Conservation (phyloP, 1,140 invertebrate genomes). For the Spodoptera frugiperda region DNA sequence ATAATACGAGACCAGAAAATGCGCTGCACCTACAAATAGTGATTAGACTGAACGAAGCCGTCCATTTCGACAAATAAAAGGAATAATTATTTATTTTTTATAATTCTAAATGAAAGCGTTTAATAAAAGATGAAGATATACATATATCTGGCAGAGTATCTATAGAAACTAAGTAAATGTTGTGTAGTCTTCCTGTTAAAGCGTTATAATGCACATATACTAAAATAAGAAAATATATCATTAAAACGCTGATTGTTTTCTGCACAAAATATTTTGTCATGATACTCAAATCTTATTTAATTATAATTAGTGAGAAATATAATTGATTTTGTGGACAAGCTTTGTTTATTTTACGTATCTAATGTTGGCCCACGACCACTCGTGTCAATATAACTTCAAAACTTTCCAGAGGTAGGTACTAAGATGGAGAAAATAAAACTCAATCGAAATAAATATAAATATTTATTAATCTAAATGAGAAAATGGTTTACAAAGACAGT, state of each 20-base stretch:
- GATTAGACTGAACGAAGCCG: constrained; percentile 55
- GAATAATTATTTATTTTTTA: constrained; percentile 51
- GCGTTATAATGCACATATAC: constrained; percentile 48
- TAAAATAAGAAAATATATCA: constrained; percentile 31
- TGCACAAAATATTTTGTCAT: constrained; percentile 50
- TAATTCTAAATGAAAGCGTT: constrained; percentile 40
- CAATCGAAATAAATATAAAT: not conserved
- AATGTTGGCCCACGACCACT: no score
- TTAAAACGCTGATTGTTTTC: constrained; percentile 48
- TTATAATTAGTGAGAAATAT: constrained; percentile 19
- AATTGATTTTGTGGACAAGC: not conserved
- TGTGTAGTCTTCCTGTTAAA: constrained; percentile 59
- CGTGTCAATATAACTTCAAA: no score
- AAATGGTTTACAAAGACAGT: not conserved
- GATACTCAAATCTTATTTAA: constrained; percentile 43
- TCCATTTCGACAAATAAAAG: constrained; percentile 44
- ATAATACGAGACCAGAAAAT: no score
- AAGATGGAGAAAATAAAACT: not conserved
- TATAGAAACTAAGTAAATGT: constrained; percentile 36
- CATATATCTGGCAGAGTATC: constrained; percentile 13
- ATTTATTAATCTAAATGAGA: constrained; percentile 30
- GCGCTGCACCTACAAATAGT: not conserved
- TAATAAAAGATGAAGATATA: constrained; percentile 24
- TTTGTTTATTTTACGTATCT: not conserved
- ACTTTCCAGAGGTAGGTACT: no score